A percentile compares a stretch with the other conserved stretches of the same genome.
Conservation (phyloP, 2,888 invertebrate species). For the Galerucella nymphaeae region DNA sequence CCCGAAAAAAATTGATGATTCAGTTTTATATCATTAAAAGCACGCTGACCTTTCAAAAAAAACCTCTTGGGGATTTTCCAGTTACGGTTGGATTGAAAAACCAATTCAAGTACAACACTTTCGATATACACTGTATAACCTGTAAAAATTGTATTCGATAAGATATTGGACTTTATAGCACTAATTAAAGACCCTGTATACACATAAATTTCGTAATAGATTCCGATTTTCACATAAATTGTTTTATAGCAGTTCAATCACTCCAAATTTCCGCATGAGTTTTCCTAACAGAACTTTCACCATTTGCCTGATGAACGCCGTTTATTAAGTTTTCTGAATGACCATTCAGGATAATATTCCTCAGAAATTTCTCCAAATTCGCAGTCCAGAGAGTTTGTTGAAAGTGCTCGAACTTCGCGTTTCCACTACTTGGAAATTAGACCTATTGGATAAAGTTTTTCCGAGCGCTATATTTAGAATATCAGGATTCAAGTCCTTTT, state of each 20-base stretch:
- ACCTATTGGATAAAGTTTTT: neutral
- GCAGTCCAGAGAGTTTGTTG: constrained; percentile 11
- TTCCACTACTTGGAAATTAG: neutral
- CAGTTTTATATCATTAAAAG: constrained; percentile 9
- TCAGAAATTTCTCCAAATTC: constrained; percentile 8
- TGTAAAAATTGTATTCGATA: too few relatives aligned
- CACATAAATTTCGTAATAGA: too few relatives aligned
- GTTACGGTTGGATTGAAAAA: neutral
- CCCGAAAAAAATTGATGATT: neutral
- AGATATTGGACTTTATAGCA: too few relatives aligned
- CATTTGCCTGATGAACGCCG: constrained; percentile 19
- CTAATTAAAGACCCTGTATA: too few relatives aligned
- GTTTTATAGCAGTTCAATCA: constrained; percentile 21
- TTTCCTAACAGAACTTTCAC: constrained; percentile 9
- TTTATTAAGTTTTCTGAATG: constrained; percentile 20
- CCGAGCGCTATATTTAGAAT: neutral
- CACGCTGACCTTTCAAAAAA: constrained; percentile 2
- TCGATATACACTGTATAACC: too few relatives aligned
- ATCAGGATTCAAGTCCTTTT: too few relatives aligned
- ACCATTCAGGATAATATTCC: constrained; percentile 21
- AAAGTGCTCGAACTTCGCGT: neutral
- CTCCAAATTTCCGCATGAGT: constrained; percentile 18
- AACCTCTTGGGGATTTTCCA: neutral
- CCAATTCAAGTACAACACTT: neutral
- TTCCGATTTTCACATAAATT: neutral